Evolutionary conservation across 2,797 vertebrate species (phyloP).

Genomic region (Brachyalestes nurse): DNA sequence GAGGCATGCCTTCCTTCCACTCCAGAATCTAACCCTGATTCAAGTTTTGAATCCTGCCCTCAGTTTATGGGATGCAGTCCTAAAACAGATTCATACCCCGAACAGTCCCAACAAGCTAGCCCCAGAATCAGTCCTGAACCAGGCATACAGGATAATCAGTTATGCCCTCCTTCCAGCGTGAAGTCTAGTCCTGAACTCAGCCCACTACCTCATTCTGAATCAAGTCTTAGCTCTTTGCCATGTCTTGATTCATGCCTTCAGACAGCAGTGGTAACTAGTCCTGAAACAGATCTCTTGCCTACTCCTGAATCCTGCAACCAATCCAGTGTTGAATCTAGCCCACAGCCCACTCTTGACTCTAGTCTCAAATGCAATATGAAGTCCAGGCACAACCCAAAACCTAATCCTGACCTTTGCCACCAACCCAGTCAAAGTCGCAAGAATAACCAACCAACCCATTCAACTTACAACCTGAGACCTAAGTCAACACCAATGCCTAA

Average conservation of each 20-base stretch:
- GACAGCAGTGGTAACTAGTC: neutral
- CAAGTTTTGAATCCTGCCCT: neutral
- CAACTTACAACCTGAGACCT: neutral
- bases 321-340: neutral
- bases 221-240: neutral
- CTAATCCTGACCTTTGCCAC: neutral
- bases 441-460: neutral
- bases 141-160: neutral
- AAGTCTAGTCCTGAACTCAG: neutral
- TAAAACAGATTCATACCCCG: neutral
- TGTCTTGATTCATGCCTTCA: slow-evolving; percentile 1
- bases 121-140: neutral
- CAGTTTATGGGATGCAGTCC: neutral
- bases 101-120: neutral
- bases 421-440: neutral
- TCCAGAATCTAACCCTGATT: neutral
- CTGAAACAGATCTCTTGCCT: neutral
- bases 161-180: slow-evolving; percentile 4
- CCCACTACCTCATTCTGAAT: neutral
- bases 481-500: neutral
- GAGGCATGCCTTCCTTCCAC: neutral
- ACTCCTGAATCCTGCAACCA: neutral
- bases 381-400: neutral
- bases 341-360: neutral
- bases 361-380: neutral